Conservation (phyloP, 2,888 invertebrate genomes). For the Phyto melanocephala region DNA sequence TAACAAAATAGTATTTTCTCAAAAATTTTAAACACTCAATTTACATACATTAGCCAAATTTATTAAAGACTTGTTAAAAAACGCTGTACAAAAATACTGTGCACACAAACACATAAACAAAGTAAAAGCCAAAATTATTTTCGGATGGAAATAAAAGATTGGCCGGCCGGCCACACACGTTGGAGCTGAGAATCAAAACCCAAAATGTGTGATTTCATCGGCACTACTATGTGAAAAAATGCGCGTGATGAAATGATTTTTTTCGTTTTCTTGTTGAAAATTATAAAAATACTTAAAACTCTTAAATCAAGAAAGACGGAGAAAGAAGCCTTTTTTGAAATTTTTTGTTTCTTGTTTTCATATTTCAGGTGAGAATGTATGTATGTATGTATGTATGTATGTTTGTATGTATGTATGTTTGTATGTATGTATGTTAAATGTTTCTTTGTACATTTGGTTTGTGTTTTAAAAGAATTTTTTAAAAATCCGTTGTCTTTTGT, state of each 20-base stretch:
- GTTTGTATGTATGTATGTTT: background rate
- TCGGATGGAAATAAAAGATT: conserved; percentile 22
- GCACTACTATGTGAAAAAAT: conserved; percentile 58
- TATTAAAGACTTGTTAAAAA: conserved; percentile 62
- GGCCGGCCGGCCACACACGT: conserved; percentile 54
- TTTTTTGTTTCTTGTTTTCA: too few relatives aligned
- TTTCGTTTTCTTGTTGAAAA: conserved; percentile 4
- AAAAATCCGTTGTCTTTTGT: background rate
- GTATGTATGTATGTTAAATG: background rate
- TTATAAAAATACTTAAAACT: too few relatives aligned
- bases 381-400: background rate
- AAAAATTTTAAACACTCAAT: conserved; percentile 36
- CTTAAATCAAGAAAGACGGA: too few relatives aligned
- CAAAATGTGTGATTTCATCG: conserved; percentile 60
- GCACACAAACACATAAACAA: background rate
- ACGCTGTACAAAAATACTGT: background rate
- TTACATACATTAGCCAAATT: conserved; percentile 62
- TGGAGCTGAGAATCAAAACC: conserved; percentile 27
- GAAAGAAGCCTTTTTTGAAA: too few relatives aligned
- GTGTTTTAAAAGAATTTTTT: background rate
- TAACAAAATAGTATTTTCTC: too few relatives aligned
- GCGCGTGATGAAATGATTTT: conserved; percentile 50
- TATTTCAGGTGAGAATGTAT: too few relatives aligned
- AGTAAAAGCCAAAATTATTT: background rate
- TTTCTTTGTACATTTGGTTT: background rate